Evolutionary conservation across 2,888 invertebrate species (phyloP).

Genomic region (Caenorhabditis becei): DNA sequence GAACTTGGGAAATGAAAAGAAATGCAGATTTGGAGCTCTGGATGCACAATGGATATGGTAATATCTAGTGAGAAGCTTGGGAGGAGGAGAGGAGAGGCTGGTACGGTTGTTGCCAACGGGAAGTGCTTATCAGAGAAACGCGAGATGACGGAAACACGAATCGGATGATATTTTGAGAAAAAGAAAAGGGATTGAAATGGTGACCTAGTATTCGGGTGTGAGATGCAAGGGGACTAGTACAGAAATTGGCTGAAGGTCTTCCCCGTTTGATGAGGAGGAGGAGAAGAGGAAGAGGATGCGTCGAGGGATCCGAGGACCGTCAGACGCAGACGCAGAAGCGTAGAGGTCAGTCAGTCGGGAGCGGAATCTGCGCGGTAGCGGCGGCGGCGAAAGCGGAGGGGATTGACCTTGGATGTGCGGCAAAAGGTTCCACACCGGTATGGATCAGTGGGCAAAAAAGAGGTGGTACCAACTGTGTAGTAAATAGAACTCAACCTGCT

Average conservation of each 20-base stretch:
- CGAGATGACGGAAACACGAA: background rate
- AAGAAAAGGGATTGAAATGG: conserved; percentile 40
- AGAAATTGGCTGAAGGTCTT: conserved; percentile 57
- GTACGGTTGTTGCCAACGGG: background rate
- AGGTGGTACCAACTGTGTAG: conserved; percentile 8
- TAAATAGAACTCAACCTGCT: conserved; percentile 29
- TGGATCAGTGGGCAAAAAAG: conserved; percentile 5
- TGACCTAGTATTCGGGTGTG: conserved; percentile 50
- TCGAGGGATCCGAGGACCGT: background rate
- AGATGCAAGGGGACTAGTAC: conserved; percentile 39
- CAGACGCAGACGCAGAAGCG: conserved; percentile 31
- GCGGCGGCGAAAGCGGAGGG: conserved; percentile 9
- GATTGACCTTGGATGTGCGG: conserved; percentile 42
- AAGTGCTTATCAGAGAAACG: background rate
- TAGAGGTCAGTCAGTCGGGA: conserved; percentile 50
- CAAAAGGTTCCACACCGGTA: conserved; percentile 7
- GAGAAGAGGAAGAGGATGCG: conserved; percentile 24
- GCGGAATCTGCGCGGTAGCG: conserved; percentile 28
- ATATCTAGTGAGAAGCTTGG: background rate
- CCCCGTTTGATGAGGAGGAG: conserved; percentile 3
- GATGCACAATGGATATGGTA: conserved; percentile 15
- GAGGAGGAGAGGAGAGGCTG: background rate
- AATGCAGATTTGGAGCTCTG: background rate
- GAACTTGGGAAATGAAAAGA: background rate
- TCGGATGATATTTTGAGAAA: background rate